A percentile compares a stretch with the other conserved stretches of the same genome.
These are phyloP conservation scores for Gallinago undulata DNA, from an alignment of 2,113 vertebrate genomes.

Conservation along the genomic window DNA sequence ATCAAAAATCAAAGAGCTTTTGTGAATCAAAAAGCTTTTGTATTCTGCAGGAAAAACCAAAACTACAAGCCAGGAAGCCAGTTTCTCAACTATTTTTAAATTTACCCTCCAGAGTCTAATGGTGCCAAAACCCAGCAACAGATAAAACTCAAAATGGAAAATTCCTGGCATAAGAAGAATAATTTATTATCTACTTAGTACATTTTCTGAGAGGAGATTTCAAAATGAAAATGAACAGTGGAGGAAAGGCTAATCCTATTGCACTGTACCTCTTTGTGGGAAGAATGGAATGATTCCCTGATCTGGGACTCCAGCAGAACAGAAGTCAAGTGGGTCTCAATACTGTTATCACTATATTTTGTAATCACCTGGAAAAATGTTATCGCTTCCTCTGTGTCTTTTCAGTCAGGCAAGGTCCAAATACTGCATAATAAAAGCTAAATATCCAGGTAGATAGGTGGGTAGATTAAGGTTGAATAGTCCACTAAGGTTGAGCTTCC, in stretches of 20 bases:
- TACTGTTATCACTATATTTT: not conserved
- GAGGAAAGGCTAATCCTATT: not conserved
- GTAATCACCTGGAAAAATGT: not conserved
- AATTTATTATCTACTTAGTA: conserved; percentile 11
- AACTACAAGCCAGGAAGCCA: not conserved
- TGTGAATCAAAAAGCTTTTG: not conserved
- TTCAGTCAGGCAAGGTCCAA: not conserved
- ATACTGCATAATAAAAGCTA: not conserved
- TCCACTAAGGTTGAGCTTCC: not conserved
- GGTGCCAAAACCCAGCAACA: conserved; percentile 15
- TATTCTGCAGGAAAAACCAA: conserved; percentile 1
- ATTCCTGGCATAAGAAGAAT: not conserved
- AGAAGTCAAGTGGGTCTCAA: not conserved
- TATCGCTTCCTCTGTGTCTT: not conserved
- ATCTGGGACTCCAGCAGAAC: not conserved
- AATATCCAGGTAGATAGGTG: not conserved
- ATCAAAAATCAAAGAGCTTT: not conserved
- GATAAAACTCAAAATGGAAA: conserved; percentile 31
- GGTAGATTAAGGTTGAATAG: not conserved
- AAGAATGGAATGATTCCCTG: not conserved
- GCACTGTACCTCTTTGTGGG: not conserved
- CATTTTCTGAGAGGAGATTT: conserved; percentile 2
- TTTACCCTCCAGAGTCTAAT: not conserved
- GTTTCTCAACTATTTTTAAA: conserved; percentile 7
- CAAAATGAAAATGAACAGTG: not conserved